phyloP scores from a whole-genome alignment of 2,888 invertebrate genomes.

The Dromius quadrimaculatus region DNA sequence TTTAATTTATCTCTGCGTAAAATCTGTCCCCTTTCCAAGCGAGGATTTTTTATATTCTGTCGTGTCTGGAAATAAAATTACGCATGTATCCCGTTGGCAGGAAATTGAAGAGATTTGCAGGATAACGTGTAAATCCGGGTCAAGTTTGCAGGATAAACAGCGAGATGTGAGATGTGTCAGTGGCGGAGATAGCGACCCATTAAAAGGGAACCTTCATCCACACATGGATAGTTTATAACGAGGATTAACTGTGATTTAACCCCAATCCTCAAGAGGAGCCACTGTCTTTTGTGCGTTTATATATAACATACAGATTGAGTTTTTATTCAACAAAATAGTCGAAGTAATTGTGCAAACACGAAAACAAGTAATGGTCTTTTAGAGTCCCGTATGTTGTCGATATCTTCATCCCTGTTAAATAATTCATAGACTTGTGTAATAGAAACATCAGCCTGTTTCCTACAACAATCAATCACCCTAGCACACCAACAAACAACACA shows the following conservation, averaged over 20 bases:
- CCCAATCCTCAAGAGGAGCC: no score
- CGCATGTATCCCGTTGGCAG: conserved; percentile 32
- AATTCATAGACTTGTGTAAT: no score
- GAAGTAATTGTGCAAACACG: no score
- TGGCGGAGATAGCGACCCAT: not conserved
- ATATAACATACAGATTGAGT: no score
- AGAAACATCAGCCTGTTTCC: no score
- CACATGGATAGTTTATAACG: conserved; percentile 1
- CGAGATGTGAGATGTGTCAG: not conserved
- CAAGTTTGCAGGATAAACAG: conserved; percentile 44
- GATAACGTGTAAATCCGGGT: conserved; percentile 44
- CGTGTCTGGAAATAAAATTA: conserved; percentile 38
- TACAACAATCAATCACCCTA: no score
- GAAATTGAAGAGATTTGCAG: conserved; percentile 44
- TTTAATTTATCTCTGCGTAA: conserved; percentile 11
- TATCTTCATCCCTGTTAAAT: no score
- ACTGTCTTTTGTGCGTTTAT: no score
- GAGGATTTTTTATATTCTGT: conserved; percentile 21
- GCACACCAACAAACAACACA: no score
- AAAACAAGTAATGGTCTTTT: no score
- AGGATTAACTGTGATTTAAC: conserved; percentile 1
- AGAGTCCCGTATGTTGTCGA: no score
- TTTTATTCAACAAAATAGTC: no score
- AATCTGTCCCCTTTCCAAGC: conserved; percentile 7
- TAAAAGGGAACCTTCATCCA: not conserved